A percentile compares a stretch with the other conserved stretches of the same genome.
Conservation (phyloP, 2,797 vertebrate species). For the Chelonia mydas region DNA sequence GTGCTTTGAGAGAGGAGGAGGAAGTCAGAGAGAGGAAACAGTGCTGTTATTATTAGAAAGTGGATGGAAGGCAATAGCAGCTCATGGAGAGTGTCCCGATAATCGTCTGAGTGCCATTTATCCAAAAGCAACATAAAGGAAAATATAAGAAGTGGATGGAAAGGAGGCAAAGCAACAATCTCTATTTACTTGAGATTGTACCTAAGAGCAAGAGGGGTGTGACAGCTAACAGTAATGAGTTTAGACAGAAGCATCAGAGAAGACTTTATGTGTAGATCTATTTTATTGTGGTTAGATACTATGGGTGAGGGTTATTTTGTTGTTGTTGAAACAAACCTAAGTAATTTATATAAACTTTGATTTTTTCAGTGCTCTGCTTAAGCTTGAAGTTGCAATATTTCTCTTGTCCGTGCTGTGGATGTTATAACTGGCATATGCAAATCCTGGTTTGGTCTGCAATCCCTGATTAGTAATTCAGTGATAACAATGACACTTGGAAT, state of each 20-base stretch:
- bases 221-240: not conserved
- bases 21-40: constrained; percentile 17
- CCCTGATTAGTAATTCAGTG: constrained; percentile 35
- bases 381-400: constrained; percentile 18
- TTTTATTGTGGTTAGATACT: not conserved
- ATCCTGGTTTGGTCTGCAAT: constrained; percentile 10
- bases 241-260: not conserved
- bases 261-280: not conserved
- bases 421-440: constrained; percentile 31
- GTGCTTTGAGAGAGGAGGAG: constrained; percentile 32
- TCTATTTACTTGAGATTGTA: not conserved
- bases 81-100: not conserved
- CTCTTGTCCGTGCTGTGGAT: not conserved
- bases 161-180: not conserved
- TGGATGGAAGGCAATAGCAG: not conserved
- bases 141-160: not conserved
- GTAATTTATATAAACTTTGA: not conserved
- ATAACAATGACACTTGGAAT: constrained; percentile 47
- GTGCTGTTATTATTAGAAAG: constrained; percentile 11
- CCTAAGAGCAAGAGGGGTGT: not conserved
- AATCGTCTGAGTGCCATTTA: not conserved
- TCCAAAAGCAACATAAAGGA: constrained; percentile 12
- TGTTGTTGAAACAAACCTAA: constrained; percentile 23
- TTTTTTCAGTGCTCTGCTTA: constrained; percentile 31
- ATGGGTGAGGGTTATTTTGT: not conserved